A percentile compares a stretch with the other conserved stretches of the same genome.
phyloP scores from a whole-genome alignment of 2,113 vertebrate genomes.

The Circaetus gallicus region DNA sequence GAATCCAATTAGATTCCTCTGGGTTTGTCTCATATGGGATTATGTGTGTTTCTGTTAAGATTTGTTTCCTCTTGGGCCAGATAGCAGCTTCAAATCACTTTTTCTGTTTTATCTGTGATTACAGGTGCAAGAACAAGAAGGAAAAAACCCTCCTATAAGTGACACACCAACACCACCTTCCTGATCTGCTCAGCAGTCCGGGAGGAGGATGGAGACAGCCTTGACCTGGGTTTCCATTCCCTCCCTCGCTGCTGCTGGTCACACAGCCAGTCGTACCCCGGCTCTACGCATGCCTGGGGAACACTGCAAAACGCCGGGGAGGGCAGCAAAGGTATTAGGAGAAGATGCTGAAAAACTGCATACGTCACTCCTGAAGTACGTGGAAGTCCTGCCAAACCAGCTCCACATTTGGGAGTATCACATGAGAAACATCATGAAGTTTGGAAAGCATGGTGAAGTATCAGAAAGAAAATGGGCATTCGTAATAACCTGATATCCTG shows the following conservation, averaged over 20 bases:
- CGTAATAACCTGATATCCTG: not conserved
- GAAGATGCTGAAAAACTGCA: not conserved
- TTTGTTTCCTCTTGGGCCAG: not conserved
- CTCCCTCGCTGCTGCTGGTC: not conserved
- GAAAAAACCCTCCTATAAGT: not conserved
- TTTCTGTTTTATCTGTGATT: not conserved
- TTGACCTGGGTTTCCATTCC: not conserved
- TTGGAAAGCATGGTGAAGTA: not conserved
- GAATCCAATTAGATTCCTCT: not conserved
- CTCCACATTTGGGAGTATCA: not conserved
- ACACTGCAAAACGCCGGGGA: not conserved
- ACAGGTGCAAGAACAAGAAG: not conserved
- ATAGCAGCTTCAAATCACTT: not conserved
- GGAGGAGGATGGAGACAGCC: not conserved
- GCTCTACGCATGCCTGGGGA: not conserved
- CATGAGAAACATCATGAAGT: not conserved
- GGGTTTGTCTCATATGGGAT: not conserved
- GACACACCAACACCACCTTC: not conserved
- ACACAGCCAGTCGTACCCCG: fast-evolving
- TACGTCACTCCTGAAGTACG: fast-evolving
- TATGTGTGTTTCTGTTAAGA: not conserved
- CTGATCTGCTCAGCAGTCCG: not conserved
- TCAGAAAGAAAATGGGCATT: not conserved
- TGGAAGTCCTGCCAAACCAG: not conserved
- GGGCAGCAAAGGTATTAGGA: not conserved